Evolutionary conservation across 2,113 vertebrate species (phyloP).

Genomic region (Myxocyprinus asiaticus): DNA sequence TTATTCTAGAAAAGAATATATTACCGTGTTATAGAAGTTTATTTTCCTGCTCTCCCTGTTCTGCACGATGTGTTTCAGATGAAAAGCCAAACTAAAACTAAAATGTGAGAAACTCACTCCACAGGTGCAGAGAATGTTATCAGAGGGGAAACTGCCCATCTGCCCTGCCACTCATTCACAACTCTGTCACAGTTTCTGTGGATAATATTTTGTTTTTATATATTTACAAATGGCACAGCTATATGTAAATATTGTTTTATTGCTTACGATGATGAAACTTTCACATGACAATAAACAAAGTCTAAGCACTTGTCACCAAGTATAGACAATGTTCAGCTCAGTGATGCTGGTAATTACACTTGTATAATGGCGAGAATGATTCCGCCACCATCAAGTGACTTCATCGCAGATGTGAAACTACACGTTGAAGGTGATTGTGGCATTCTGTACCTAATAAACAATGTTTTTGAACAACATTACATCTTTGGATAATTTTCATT

Average conservation of each 20-base stretch:
- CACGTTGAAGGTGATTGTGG: conserved; percentile 28
- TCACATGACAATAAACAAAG: accelerated
- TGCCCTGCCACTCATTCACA: conserved; percentile 24
- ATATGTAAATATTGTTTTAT: conserved; percentile 33
- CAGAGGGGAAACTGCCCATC: conserved; percentile 13
- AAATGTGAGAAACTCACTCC: too few relatives aligned
- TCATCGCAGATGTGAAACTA: background rate
- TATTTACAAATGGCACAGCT: background rate
- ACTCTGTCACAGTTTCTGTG: background rate
- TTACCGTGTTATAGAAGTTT: too few relatives aligned
- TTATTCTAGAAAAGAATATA: too few relatives aligned
- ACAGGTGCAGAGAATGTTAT: conserved; percentile 3
- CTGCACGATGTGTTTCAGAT: too few relatives aligned
- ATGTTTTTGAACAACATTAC: too few relatives aligned
- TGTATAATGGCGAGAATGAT: conserved; percentile 12
- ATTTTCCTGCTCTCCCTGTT: too few relatives aligned
- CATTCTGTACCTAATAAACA: background rate
- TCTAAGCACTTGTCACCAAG: background rate
- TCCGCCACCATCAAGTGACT: conserved; percentile 36
- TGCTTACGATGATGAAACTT: background rate
- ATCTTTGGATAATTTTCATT: too few relatives aligned
- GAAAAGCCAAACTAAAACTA: too few relatives aligned
- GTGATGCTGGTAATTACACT: conserved; percentile 51
- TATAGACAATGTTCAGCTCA: conserved; percentile 21
- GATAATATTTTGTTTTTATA: background rate